Conservation (phyloP, 1,140 invertebrate genomes). For the Diploscapter pachys region DNA sequence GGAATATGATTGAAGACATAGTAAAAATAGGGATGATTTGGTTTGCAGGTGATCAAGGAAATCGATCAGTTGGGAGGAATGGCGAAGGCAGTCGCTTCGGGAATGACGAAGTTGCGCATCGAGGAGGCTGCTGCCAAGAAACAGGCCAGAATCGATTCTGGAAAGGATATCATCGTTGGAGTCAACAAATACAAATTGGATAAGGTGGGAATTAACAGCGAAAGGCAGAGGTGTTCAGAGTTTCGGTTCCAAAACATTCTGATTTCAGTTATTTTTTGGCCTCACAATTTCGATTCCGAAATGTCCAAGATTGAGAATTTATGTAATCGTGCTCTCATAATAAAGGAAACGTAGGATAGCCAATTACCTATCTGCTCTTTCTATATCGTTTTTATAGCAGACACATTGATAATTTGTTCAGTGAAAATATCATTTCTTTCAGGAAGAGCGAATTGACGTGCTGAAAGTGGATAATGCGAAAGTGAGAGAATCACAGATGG, state of each 20-base stretch:
- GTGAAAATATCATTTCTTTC: constrained; percentile 21
- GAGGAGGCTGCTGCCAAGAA: constrained; percentile 70
- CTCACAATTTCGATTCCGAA: too few relatives aligned
- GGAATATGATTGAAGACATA: too few relatives aligned
- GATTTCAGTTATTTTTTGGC: too few relatives aligned
- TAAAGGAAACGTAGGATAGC: too few relatives aligned
- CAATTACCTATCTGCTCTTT: too few relatives aligned
- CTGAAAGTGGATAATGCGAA: constrained; percentile 68
- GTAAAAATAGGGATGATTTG: too few relatives aligned
- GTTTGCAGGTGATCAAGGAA: constrained; percentile 54
- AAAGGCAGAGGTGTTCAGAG: too few relatives aligned
- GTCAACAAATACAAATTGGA: constrained; percentile 67
- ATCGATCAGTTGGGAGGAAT: constrained; percentile 69
- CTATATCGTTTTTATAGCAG: too few relatives aligned
- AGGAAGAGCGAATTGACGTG: constrained; percentile 67
- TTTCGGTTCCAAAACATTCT: too few relatives aligned
- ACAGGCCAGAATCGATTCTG: constrained; percentile 69
- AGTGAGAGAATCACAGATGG: constrained; percentile 65
- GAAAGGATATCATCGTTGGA: constrained; percentile 68
- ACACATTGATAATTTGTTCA: background rate
- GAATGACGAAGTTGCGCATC: constrained; percentile 70
- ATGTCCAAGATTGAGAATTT: too few relatives aligned
- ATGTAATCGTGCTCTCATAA: too few relatives aligned
- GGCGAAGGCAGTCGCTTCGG: constrained; percentile 69
- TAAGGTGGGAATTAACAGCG: background rate